A percentile compares a stretch with the other conserved stretches of the same genome.
These are phyloP conservation scores for Drosophila atripex DNA, from an alignment of 2,888 invertebrate species.

Conservation along the genomic window DNA sequence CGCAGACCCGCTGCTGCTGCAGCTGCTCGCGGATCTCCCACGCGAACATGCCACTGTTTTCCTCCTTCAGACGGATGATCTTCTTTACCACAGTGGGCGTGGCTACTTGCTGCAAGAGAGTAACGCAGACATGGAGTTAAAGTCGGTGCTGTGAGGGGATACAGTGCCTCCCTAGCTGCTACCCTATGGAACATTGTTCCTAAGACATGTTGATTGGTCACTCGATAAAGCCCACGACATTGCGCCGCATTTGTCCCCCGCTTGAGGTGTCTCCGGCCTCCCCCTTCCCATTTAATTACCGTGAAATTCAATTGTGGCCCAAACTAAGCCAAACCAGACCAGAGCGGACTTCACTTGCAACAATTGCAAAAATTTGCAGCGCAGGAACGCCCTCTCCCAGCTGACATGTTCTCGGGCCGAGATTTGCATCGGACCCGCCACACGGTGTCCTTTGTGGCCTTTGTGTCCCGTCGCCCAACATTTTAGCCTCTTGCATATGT, in stretches of 20 bases:
- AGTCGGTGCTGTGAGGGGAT: background rate
- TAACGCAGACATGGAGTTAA: background rate
- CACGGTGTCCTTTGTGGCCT: background rate
- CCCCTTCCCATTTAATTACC: conserved; percentile 74
- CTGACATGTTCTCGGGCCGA: conserved; percentile 39
- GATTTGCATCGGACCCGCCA: conserved; percentile 54
- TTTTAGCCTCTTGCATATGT: conserved; percentile 52
- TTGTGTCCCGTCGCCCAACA: conserved; percentile 3
- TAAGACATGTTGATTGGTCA: background rate
- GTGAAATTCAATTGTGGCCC: conserved; percentile 79
- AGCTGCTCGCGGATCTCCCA: conserved; percentile 98
- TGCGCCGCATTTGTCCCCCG: background rate
- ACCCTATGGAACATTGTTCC: background rate
- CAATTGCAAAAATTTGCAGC: conserved; percentile 29
- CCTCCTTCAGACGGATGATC: conserved; percentile 96
- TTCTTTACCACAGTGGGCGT: conserved; percentile 98
- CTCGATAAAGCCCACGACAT: conserved; percentile 6
- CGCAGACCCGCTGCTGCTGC: conserved; percentile 94
- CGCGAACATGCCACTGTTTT: conserved; percentile 98
- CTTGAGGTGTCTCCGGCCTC: background rate
- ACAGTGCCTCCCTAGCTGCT: background rate
- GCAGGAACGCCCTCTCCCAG: conserved; percentile 28
- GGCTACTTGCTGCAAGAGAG: conserved; percentile 95
- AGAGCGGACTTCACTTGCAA: conserved; percentile 29
- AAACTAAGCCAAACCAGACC: conserved; percentile 25